Percentiles rank a stretch among this genome's conserved stretches.
Evolutionary conservation across 2,888 invertebrate species (phyloP).

Genomic region (Pheosia tremula): DNA sequence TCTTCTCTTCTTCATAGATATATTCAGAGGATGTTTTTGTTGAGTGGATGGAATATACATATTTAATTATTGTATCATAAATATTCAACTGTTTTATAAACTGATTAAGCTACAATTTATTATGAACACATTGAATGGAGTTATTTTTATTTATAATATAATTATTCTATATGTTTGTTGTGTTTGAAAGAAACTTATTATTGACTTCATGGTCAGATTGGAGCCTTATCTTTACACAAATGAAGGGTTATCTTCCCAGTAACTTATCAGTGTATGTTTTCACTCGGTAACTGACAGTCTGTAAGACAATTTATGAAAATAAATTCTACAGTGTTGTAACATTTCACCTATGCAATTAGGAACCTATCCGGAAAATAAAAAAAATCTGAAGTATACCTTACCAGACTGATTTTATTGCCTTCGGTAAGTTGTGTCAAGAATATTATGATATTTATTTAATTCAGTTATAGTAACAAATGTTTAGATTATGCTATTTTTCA

Average conservation of each 20-base stretch:
- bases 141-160: slow-evolving; percentile 5
- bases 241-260: slow-evolving; percentile 59
- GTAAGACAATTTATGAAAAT: slow-evolving; percentile 27
- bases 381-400: not conserved
- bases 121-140: not conserved
- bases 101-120: not conserved
- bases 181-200: slow-evolving; percentile 44
- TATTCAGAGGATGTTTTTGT: no score
- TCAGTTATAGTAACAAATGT: no score
- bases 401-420: slow-evolving; percentile 9
- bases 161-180: slow-evolving; percentile 12
- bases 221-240: slow-evolving; percentile 51
- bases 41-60: no score
- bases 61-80: not conserved
- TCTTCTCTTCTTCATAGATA: no score
- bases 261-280: slow-evolving; percentile 60
- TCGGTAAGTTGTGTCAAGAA: slow-evolving; percentile 1
- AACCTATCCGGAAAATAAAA: not conserved
- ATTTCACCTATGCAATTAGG: slow-evolving; percentile 12
- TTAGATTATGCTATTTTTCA: no score
- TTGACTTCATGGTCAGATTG: slow-evolving; percentile 55
- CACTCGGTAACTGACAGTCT: slow-evolving; percentile 44
- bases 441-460: not conserved
- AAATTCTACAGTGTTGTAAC: slow-evolving; percentile 29
- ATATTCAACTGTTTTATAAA: not conserved